Base-by-base conservation (phyloP, 2,797 vertebrate species). In the Gymnothorax reevesii region DNA sequence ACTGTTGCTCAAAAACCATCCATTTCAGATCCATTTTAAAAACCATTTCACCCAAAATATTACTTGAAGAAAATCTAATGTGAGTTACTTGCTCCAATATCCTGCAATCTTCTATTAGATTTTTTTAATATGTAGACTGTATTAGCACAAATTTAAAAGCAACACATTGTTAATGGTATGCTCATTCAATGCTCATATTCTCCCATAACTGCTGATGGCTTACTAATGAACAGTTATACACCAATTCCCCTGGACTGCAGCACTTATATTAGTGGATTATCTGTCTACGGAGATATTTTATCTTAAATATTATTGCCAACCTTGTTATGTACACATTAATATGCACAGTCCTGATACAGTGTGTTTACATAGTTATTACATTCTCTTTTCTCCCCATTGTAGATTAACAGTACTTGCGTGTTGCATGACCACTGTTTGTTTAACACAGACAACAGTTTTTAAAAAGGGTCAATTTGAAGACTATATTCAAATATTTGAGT, bases 1-100 rank as follows among this genome's bases (percentile, higher is more conserved):
- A 88, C 87, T 94, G 85, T 80, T 88, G 91, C 83, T 89, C 84
- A 89, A 89, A 92, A 25, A 91, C 4, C 87, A n/a, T 87, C 13
- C 6, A 54, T 79, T 25, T 83, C 20, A 80, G 83, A 86, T 69
- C 88, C 94, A 95, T 95, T 10, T 90, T 89, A 85, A 27, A 54
- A 52, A 15, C 20, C 13, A 25, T 27, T 55, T 83, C 57, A 25
- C n/a, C 0, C 52, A 52, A 82, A 64, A 8, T 64, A 49, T 83
- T 17, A 25, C 8, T 25, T 25, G 5, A 57, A 83, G 13, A 17
- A 57, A 59, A 60, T 33, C 27, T 62, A 59, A 9, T 25, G 59
- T 25, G 55, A 59, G 49, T 22, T 42, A 13, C 33, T 13, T 42
- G 71, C 25, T 25, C 13, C 9, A 12, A 75, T 75, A 75, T 25